Evolutionary conservation across 2,888 invertebrate species (phyloP), one percentile per base, ranked within the genome.

Genomic region (Sinelater perroti): DNA sequence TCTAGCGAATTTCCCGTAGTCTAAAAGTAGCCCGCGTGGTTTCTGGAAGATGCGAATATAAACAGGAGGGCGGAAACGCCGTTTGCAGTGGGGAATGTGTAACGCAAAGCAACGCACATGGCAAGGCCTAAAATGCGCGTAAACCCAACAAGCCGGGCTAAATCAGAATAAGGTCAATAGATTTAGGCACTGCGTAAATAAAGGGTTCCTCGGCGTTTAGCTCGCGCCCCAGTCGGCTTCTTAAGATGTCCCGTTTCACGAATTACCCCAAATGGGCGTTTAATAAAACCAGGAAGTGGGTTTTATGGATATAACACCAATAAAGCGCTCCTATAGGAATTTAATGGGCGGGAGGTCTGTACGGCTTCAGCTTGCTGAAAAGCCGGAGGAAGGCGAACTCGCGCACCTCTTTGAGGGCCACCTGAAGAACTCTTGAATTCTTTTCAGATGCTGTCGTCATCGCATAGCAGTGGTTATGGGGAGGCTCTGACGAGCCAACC

Each of bases 371-470:
- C 18, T 36, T 36, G 18, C 7, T 13, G 24, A 20, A 20, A 38
- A 38, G 10, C 24, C n/a, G 24, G 26, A 14, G 14, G n/a, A 21
- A 24, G 26, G 7, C 2, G 14, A 40, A 8, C 16, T 33, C n/a
- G 17, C 6, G 2, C n/a, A 7, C n/a, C n/a, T n/a, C n/a, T n/a
- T n/a, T n/a, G n/a, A n/a, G n/a, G n/a, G n/a, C n/a, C n/a, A n/a
- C n/a, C n/a, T n/a, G n/a, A n/a, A n/a, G n/a, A n/a, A n/a, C n/a
- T n/a, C 8, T 33, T 3, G 14, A 1, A 1, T 36, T 18, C 20
- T 49, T 73, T 72, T 11, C 67, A 77, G 78, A 77, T 77, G 75
- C 66, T 76, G 57, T 68, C 73, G 57, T 74, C 76, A 13, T 70
- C 72, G 28, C 69, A 73, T 40, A 60, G 60, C 55, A 60, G 61